Base-by-base conservation (phyloP, 1,140 invertebrate species). In the Octopus bimaculoides region DNA sequence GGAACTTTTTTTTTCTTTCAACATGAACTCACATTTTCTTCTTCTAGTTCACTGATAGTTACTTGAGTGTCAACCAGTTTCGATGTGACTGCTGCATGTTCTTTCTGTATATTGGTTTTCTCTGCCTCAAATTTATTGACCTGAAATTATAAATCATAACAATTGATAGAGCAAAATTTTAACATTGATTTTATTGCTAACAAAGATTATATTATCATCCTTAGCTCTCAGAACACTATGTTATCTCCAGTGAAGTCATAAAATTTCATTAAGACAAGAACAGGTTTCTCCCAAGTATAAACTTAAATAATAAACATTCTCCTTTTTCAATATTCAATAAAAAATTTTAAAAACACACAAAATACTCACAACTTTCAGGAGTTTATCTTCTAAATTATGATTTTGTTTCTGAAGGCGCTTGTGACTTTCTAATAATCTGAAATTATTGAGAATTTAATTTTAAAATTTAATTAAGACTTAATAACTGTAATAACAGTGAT, bases 321-420 rank as follows among this genome's bases (percentile, higher is more conserved):
- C 26, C 26, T 41, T 41, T 41, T 41, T 41, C 26, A 41, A 41
- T 41, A 41, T 41, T 41, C 26, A 41, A 41, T 41, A 41, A 41
- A 41, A 41, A 41, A 41, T 41, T 41, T 41, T 41, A 41, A 41
- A 41, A 41, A 41, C 26, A 41, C 26, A 75, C 75, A 9, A 77
- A 14, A 74, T 76, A 86, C 88, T 86, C 20, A 97, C 97, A 87
- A 98, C 93, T 90, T 94, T 95, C 75, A 98, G 91, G 76, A 98
- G 90, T 89, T 98, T 98, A 88, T 98, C 97, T 91, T 98, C 97
- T 82, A 98, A 92, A 85, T 94, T 95, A 91, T 98, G 96, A 90
- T 99, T 99, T 53, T 98, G 94, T 91, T 95, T 97, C 89, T 98
- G 96, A 61, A 98, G 93, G 85, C 96, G 94, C 88, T 96, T 96